Evolutionary conservation across 2,797 vertebrate genomes (phyloP).

Genomic region (Gorsachius magnificus): DNA sequence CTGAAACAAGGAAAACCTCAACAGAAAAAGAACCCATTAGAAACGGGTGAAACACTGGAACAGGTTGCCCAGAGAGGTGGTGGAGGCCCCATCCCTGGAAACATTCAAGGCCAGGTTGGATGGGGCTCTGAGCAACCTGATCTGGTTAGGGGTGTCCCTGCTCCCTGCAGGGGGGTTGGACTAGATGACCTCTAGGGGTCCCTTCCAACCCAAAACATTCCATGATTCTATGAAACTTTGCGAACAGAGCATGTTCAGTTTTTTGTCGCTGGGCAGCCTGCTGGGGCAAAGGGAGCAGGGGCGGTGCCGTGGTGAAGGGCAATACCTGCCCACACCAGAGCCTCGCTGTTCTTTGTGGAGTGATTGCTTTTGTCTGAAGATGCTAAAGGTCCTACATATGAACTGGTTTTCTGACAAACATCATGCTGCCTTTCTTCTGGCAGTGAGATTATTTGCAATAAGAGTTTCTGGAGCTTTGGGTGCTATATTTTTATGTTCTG

Average conservation of each 20-base stretch:
- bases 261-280: background rate
- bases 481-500: background rate
- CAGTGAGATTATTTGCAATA: slow-evolving; percentile 32
- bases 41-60: background rate
- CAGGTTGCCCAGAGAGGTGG: no score
- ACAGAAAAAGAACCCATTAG: background rate
- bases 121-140: no score
- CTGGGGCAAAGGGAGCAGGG: background rate
- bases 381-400: background rate
- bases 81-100: no score
- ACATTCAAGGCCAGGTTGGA: no score
- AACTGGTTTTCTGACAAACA: slow-evolving; percentile 1
- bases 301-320: background rate
- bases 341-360: background rate
- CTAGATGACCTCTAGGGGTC: no score
- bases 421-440: background rate
- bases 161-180: no score
- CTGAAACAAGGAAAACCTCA: background rate
- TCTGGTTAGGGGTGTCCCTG: no score
- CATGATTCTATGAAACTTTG: background rate
- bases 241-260: background rate
- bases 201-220: no score
- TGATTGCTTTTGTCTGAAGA: background rate
- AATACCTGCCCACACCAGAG: background rate
- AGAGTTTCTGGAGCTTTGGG: background rate